Evolutionary conservation across 2,113 vertebrate genomes (phyloP).

Genomic region (Speoplatyrhinus poulsoni): DNA sequence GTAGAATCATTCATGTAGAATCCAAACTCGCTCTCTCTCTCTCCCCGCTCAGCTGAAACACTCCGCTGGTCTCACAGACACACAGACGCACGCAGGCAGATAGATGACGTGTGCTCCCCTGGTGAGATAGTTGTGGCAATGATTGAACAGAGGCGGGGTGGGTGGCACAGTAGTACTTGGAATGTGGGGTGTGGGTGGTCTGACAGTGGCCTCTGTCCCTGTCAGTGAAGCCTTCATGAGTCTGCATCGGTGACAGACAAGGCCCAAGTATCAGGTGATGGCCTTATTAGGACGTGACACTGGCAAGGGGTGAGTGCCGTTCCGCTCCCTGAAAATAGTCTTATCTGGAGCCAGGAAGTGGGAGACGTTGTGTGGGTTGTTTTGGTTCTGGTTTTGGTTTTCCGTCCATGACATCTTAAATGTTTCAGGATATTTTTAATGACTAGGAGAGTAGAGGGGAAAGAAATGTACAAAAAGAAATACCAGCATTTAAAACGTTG

Average conservation of each 20-base stretch:
- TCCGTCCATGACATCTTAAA: slow-evolving; percentile 10
- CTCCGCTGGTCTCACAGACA: slow-evolving; percentile 27
- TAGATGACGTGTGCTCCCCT: slow-evolving; percentile 48
- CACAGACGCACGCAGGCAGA: slow-evolving; percentile 44
- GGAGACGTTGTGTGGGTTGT: slow-evolving; percentile 54
- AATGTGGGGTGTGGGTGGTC: slow-evolving; percentile 46
- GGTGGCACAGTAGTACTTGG: slow-evolving; percentile 62
- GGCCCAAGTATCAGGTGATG: slow-evolving; percentile 69
- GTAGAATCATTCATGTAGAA: not conserved
- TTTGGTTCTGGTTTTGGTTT: slow-evolving; percentile 37
- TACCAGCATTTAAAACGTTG: too few species aligned
- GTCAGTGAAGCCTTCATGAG: too few species aligned
- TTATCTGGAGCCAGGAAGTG: slow-evolving; percentile 53
- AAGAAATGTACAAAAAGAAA: not conserved
- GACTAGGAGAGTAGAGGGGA: not conserved
- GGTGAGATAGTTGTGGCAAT: slow-evolving; percentile 16
- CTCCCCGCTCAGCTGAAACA: too few species aligned
- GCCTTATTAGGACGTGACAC: slow-evolving; percentile 72
- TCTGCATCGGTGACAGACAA: slow-evolving; percentile 63
- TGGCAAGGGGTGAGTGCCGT: slow-evolving; percentile 70
- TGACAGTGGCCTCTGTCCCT: slow-evolving; percentile 16
- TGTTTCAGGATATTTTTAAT: slow-evolving; percentile 19
- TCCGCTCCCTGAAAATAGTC: slow-evolving; percentile 7
- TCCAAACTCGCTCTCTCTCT: too few species aligned
- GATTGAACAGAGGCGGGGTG: slow-evolving; percentile 13